Evolutionary conservation across 2,797 vertebrate species (phyloP).

Genomic region (Pseudochromis fuscus): DNA sequence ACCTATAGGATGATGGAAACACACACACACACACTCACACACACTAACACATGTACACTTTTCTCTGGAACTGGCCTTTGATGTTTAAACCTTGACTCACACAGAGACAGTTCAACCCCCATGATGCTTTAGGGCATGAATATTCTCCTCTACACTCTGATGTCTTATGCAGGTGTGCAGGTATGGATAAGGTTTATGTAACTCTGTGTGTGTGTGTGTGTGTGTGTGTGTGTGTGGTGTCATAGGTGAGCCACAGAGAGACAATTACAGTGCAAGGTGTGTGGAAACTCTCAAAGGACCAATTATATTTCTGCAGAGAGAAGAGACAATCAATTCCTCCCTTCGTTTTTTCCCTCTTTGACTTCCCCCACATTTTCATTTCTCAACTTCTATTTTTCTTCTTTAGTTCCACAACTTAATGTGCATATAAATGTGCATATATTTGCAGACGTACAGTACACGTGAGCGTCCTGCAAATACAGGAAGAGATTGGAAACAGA

Average conservation of each 20-base stretch:
- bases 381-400: background rate
- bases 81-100: constrained; percentile 28
- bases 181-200: constrained; percentile 22
- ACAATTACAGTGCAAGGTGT: constrained; percentile 31
- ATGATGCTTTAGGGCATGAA: constrained; percentile 51
- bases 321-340: background rate
- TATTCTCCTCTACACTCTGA: constrained; percentile 21
- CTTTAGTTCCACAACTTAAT: background rate
- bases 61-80: constrained; percentile 34
- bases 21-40: background rate
- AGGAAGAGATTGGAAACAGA: background rate
- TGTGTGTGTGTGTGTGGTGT: constrained; percentile 6
- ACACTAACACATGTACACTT: background rate
- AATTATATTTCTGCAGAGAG: constrained; percentile 49
- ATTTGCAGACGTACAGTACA: background rate
- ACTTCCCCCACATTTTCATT: background rate
- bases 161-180: constrained; percentile 33
- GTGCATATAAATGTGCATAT: constrained; percentile 12
- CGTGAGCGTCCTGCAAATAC: background rate
- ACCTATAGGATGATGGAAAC: constrained; percentile 9
- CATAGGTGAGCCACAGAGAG: constrained; percentile 26
- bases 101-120: constrained; percentile 29
- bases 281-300: constrained; percentile 45
- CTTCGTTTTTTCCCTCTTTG: background rate
- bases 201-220: background rate